Conservation (phyloP, 1,140 invertebrate genomes). For the Panulirus ornatus region DNA sequence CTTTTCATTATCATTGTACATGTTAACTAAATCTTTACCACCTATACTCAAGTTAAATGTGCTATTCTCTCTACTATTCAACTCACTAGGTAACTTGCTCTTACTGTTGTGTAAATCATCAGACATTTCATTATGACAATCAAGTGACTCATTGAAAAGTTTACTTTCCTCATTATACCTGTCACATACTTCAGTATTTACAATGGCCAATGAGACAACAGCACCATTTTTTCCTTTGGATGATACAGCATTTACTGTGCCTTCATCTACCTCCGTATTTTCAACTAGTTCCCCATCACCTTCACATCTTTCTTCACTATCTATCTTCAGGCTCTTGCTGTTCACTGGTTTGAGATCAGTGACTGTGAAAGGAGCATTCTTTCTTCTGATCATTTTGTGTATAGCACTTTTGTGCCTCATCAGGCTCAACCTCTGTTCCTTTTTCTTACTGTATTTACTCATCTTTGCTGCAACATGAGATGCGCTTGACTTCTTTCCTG, state of each 20-base stretch:
- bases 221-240: background rate
- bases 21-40: background rate
- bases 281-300: background rate
- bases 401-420: background rate
- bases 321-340: background rate
- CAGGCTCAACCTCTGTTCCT: background rate
- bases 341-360: background rate
- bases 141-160: background rate
- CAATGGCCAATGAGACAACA: background rate
- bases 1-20: background rate
- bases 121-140: background rate
- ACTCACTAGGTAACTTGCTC: no score
- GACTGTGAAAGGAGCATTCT: slow-evolving; percentile 21
- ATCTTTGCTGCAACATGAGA: background rate
- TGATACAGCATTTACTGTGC: background rate
- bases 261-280: background rate
- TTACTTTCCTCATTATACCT: background rate
- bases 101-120: no score
- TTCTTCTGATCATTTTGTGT: background rate
- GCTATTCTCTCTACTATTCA: no score
- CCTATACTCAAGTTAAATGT: no score
- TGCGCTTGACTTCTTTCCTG: background rate
- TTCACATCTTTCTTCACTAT: background rate
- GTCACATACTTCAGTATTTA: background rate
- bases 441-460: background rate